phyloP scores from a whole-genome alignment of 2,797 vertebrate species.

The Thamnophis elegans region DNA sequence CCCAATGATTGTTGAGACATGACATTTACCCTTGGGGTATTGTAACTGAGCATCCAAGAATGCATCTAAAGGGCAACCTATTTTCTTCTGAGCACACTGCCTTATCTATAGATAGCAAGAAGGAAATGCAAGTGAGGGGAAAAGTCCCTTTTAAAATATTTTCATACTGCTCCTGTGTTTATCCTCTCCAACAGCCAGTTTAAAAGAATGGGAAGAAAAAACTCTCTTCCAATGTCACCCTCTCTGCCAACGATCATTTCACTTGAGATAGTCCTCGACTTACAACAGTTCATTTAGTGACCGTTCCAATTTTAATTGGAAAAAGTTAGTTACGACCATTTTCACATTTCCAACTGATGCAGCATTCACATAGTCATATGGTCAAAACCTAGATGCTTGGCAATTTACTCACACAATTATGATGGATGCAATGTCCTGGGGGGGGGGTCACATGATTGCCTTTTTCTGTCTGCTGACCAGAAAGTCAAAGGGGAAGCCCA shows the following conservation, averaged over 20 bases:
- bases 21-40: not conserved
- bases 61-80: not conserved
- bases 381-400: too few species aligned
- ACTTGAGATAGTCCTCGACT: not conserved
- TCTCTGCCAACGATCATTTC: not conserved
- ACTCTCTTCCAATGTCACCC: not conserved
- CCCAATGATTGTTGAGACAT: not conserved
- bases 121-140: not conserved
- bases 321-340: too few species aligned
- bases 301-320: too few species aligned
- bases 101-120: not conserved
- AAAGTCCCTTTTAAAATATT: not conserved
- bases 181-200: not conserved
- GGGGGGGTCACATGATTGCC: too few species aligned
- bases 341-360: too few species aligned
- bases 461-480: too few species aligned
- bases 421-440: too few species aligned
- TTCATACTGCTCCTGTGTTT: not conserved
- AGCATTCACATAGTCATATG: too few species aligned
- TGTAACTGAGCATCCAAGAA: not conserved
- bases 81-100: not conserved
- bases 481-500: too few species aligned
- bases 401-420: too few species aligned
- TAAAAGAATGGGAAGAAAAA: not conserved
- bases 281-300: too few species aligned